A percentile compares a stretch with the other conserved stretches of the same genome.
Conservation (phyloP, 2,888 invertebrate genomes). For the Drosophila setosimentum region DNA sequence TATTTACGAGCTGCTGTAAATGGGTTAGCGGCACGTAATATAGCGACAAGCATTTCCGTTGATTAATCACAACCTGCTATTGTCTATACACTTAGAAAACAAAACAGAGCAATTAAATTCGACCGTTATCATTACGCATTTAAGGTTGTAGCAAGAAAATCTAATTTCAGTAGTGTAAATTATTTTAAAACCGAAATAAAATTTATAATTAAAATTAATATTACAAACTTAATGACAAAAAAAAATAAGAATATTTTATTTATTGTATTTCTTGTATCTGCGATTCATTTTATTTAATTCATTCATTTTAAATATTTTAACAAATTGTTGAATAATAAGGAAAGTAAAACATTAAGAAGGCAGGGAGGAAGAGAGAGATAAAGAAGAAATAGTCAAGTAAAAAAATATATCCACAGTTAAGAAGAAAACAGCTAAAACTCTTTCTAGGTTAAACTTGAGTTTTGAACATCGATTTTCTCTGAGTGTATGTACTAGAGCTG, state of each 20-base stretch:
- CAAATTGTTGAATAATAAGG: rapidly evolving
- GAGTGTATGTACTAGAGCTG: conserved; percentile 19
- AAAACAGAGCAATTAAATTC: neutral
- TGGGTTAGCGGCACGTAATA: conserved; percentile 77
- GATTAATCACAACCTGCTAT: conserved; percentile 58
- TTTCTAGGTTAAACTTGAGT: rapidly evolving
- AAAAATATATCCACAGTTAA: neutral
- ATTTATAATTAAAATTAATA: neutral
- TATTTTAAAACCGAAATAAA: neutral
- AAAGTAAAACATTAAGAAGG: neutral
- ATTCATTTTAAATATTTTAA: too few species aligned
- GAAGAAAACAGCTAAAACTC: rapidly evolving
- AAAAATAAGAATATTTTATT: neutral
- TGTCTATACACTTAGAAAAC: conserved; percentile 25
- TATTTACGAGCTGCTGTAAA: conserved; percentile 76
- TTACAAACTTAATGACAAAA: too few species aligned
- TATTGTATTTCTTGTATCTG: neutral
- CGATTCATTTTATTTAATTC: too few species aligned
- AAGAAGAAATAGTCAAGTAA: neutral
- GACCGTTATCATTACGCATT: neutral
- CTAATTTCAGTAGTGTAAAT: too few species aligned
- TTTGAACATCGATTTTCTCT: neutral
- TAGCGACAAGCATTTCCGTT: conserved; percentile 75
- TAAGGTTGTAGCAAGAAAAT: too few species aligned
- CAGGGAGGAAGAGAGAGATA: rapidly evolving